A percentile compares a stretch with the other conserved stretches of the same genome.
phyloP scores from a whole-genome alignment of 2,797 vertebrate genomes.

The Sarcophilus harrisii region DNA sequence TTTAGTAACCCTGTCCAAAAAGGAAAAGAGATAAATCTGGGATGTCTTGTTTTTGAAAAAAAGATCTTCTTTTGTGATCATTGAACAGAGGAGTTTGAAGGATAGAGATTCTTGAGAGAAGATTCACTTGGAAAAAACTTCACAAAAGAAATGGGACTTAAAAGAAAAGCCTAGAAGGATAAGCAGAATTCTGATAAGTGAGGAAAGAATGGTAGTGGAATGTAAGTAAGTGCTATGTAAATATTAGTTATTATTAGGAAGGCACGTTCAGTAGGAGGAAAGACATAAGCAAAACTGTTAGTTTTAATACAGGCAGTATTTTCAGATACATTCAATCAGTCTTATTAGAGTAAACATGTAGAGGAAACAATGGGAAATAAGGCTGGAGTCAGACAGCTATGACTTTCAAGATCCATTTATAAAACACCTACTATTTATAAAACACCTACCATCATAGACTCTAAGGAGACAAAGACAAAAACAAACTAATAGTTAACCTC shows the following conservation, averaged over 20 bases:
- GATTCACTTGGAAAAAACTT: neutral
- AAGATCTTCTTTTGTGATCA: neutral
- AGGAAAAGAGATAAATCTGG: no score
- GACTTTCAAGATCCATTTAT: neutral
- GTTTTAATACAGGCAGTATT: no score
- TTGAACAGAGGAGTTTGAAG: neutral
- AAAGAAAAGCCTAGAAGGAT: no score
- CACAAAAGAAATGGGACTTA: neutral
- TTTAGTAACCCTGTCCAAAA: neutral
- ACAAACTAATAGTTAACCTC: neutral
- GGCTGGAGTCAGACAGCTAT: neutral
- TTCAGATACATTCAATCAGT: no score
- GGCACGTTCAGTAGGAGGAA: neutral
- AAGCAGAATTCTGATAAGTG: neutral
- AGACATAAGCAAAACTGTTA: neutral
- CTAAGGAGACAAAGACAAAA: neutral
- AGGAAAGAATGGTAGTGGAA: neutral
- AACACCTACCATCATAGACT: neutral
- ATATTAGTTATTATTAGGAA: neutral
- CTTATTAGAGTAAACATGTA: no score
- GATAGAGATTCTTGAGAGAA: neutral
- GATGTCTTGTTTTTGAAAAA: no score
- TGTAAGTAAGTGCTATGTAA: neutral
- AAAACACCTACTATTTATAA: slow-evolving; percentile 26
- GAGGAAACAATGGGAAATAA: neutral